Evolutionary conservation across 30 jellyfish, hydroid and myxozoan species (phyloP), one percentile per base, ranked within the genome.

Genomic region (Hydractinia symbiolongicarpus): DNA sequence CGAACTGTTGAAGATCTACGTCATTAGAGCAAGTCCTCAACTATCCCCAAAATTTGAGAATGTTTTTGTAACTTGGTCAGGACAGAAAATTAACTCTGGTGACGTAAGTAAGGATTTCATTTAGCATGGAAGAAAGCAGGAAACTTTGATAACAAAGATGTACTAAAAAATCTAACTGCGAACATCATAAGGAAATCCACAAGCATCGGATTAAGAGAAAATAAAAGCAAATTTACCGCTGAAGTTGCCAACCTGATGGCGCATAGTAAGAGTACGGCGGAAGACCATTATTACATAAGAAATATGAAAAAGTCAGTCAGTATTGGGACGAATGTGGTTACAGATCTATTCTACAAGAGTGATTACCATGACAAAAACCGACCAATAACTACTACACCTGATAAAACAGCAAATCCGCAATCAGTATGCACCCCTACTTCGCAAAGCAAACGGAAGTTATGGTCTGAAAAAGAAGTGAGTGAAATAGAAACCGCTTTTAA

Each of bases 31-130:
- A 30, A 30, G 80, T 1, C 80, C 80, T 19, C 56, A 71, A 71
- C 3, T 2, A 20, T 19, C 40, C 0, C 80, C 80, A 71, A 71
- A 71, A 30, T 71, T 60, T 71, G 80, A 71, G 40, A 50, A 71
- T 20, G 80, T 71, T 71, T 20, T 71, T 53, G 40, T 71, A 58
- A 71, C 56, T 71, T 71, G 80, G 66, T 49, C 80, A n/a, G 80
- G 80, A 71, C 4, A 0, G 61, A 30, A 30, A 71, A 53, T 71
- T 8, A 15, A 49, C 40, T 71, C 80, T n/a, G 56, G 13, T n/a
- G 80, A 71, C 61, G 17, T 50, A 19, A 20, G 61, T 30, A 71
- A 71, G 0, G 56, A 58, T 60, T 71, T 1, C 80, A 71, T 71
- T 30, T 50, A 19, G 44, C 80, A 71, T 71, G 80, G 80, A 53